Evolutionary conservation across 2,113 vertebrate species (phyloP).

Genomic region (Chaetodon trifascialis): DNA sequence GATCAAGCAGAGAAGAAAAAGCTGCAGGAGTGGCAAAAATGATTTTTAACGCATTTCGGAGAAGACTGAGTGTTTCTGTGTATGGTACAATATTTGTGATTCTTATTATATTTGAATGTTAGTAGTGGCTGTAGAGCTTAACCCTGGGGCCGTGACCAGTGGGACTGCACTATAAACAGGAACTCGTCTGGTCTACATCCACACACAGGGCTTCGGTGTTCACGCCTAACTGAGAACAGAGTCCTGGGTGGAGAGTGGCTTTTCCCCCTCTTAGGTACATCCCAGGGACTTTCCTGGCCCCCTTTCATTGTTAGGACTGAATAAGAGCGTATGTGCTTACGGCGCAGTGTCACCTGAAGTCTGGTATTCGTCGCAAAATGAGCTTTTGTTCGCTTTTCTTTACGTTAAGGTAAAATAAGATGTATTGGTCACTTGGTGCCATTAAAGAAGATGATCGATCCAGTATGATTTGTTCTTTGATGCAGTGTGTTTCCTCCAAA

Average conservation of each 20-base stretch:
- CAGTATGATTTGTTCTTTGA: constrained; percentile 48
- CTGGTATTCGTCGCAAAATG: constrained; percentile 34
- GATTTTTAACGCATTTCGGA: constrained; percentile 63
- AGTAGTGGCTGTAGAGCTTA: constrained; percentile 66
- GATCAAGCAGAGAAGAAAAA: constrained; percentile 36
- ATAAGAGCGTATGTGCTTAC: constrained; percentile 50
- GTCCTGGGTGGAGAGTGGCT: constrained; percentile 39
- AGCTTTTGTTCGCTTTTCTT: constrained; percentile 48
- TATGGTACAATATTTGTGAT: constrained; percentile 71
- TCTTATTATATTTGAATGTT: constrained; percentile 77
- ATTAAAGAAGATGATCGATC: constrained; percentile 32
- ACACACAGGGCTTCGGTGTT: constrained; percentile 48
- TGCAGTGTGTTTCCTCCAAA: constrained; percentile 51
- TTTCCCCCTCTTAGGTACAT: constrained; percentile 33
- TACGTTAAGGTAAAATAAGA: constrained; percentile 28
- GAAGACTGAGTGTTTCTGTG: constrained; percentile 65
- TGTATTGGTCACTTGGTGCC: constrained; percentile 54
- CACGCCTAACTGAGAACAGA: constrained; percentile 35
- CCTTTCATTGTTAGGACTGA: constrained; percentile 49
- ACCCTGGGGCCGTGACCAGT: constrained; percentile 52
- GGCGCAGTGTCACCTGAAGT: constrained; percentile 49
- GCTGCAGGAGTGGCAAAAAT: constrained; percentile 16
- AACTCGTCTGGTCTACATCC: constrained; percentile 48
- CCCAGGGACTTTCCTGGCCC: constrained; percentile 46
- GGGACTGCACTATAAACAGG: constrained; percentile 62